Evolutionary conservation across 2,888 invertebrate genomes (phyloP), one percentile per base, ranked within the genome.

Genomic region (Unio delphinus): DNA sequence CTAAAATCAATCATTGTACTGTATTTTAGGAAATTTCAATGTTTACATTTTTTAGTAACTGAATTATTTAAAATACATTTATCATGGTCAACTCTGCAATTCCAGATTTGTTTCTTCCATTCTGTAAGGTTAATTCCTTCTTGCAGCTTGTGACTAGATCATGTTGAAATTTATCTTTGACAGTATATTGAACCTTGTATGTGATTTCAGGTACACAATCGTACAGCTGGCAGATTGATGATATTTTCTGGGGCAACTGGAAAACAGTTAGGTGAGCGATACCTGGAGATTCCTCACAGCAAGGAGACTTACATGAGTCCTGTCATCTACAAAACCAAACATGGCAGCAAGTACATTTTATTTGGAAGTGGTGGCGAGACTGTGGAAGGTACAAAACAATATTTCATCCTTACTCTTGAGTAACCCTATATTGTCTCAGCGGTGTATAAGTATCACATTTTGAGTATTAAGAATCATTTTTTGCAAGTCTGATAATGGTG

Each of bases 291-390:
- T 75, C 86, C 88, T 3, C 66, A 83, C 58, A 74, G 69, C 8
- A 81, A 81, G 64, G 88, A 88, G 73, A 86, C 86, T 1, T 87
- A 87, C 75, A 88, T 86, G 84, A 83, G 86, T 20, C 87, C 88
- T 3, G 83, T 88, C 0, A 66, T 86, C 26, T 87, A 87, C 70
- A 80, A 71, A 6, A 76, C 80, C 4, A 65, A 70, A 20, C 81
- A 84, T 61, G 81, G 83, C 4, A 81, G 82, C 2, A 75, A 81
- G 1, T 88, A 87, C 69, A 80, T 89, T 7, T 74, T 89, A 61
- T 84, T 87, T 79, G 89, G 89, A 5, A 85, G 83, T 75, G 89
- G 89, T 6, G 88, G 88, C 28, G 86, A 88, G 69, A 86, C 87
- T 26, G 79, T 87, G 0, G 70, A 83, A 75, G 89, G 89, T 88